Base-by-base conservation (phyloP, 1,140 invertebrate genomes). In the Daktulosphaira vitifoliae region DNA sequence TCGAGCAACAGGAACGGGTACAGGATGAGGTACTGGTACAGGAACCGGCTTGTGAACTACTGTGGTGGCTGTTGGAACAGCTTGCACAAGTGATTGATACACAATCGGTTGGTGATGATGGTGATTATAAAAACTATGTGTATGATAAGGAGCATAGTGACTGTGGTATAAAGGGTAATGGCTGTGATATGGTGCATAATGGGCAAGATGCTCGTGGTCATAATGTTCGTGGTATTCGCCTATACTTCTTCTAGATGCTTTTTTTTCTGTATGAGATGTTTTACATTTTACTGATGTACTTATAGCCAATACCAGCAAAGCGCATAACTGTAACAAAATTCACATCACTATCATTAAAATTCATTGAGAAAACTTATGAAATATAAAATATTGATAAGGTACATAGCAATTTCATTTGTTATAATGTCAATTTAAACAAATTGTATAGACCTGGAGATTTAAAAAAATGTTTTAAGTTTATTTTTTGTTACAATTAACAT, bases 31-130 rank as follows among this genome's bases (percentile, higher is more conserved):
- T 5, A 62, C 56, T 0, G 56, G 56, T 2, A 62, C 56, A 0
- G 56, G 42, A 0, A 62, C 56, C 4, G 39, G 56, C 29, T 62
- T 62, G 18, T 62, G 56, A 1, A 62, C 56, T 20, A 62, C 42
- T 2, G 56, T 22, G 26, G 56, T 44, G 16, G 56, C 56, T 2
- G 56, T 62, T 7, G 56, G 56, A 11, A 46, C 29, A 25, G 56
- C 44, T 23, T 62, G 16, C 13, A 62, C 56, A 16, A 62, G 39
- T 2, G 56, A 62, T 25, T 62, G 56, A 11, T 62, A 48, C 23
- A 62, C 56, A 25, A 62, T 18, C 11, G 56, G 42, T 7, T 56
- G 53, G 6, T 18, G 26, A 9, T 33, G 29, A 5, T 62, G 56
- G 26, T 29, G 11, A 18, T 22, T 0, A 29, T 20, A 2, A 18